phyloP scores from a whole-genome alignment of 2,888 invertebrate species.

The Microctonus brassicae region DNA sequence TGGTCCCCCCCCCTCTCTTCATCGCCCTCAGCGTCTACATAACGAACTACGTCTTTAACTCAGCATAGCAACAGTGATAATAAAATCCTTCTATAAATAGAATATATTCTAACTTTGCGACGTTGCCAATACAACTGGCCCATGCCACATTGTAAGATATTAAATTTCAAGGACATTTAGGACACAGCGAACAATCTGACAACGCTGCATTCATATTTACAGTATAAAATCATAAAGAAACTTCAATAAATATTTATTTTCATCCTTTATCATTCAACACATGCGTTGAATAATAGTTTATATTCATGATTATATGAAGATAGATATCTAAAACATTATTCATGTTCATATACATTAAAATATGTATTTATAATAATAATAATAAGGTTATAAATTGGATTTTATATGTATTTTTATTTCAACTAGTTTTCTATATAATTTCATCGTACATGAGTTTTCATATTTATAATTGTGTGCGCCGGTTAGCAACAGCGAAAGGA shows the following conservation, averaged over 20 bases:
- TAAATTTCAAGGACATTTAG: constrained; percentile 49
- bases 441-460: constrained; percentile 8
- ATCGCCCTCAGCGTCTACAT: constrained; percentile 26
- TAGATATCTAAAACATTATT: neutral
- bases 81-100: constrained; percentile 62
- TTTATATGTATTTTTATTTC: constrained; percentile 39
- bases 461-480: constrained; percentile 44
- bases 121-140: constrained; percentile 63
- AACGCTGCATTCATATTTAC: constrained; percentile 48
- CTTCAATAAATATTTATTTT: constrained; percentile 19
- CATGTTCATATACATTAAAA: neutral
- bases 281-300: neutral
- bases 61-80: constrained; percentile 64
- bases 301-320: neutral
- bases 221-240: constrained; percentile 18
- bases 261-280: neutral
- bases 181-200: constrained; percentile 42
- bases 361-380: neutral
- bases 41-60: constrained; percentile 42
- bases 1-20: constrained; percentile 35
- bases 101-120: constrained; percentile 53
- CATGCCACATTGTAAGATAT: constrained; percentile 44
- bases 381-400: neutral
- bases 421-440: constrained; percentile 32
- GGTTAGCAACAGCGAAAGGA: constrained; percentile 45